Percentiles rank a stretch among this genome's conserved stretches.
These are phyloP conservation scores for Holocentrus rufus DNA, from an alignment of 2,797 vertebrate genomes.

Conservation along the genomic window DNA sequence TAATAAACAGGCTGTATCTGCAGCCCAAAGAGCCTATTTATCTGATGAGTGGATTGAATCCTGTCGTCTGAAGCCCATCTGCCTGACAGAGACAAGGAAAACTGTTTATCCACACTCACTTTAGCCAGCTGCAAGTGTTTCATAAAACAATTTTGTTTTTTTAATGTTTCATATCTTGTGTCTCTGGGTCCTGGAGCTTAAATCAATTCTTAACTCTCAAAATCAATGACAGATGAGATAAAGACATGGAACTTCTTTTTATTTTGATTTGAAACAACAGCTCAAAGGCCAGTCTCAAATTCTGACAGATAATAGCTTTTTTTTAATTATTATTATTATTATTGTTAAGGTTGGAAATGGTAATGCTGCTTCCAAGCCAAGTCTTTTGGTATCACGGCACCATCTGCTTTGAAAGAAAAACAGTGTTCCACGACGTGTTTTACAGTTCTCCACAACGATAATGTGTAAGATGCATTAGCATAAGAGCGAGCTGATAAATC, in stretches of 20 bases:
- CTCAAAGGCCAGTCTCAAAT: slow-evolving; percentile 24
- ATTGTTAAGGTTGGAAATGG: slow-evolving; percentile 30
- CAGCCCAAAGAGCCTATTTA: slow-evolving; percentile 54
- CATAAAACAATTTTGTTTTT: slow-evolving; percentile 37
- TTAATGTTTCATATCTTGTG: slow-evolving; percentile 40
- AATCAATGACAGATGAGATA: slow-evolving; percentile 21
- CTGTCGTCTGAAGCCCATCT: slow-evolving; percentile 45
- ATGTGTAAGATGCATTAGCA: slow-evolving; percentile 42
- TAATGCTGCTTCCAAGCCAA: slow-evolving; percentile 34
- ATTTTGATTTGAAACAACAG: slow-evolving; percentile 32
- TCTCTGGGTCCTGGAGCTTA: slow-evolving; percentile 43
- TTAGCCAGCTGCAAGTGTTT: slow-evolving; percentile 45
- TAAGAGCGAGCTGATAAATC: slow-evolving; percentile 53
- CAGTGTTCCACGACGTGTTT: slow-evolving; percentile 43
- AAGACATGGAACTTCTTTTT: slow-evolving; percentile 19
- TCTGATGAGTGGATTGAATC: slow-evolving; percentile 62
- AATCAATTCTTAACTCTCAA: slow-evolving; percentile 53
- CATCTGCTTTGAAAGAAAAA: slow-evolving; percentile 32
- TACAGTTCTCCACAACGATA: slow-evolving; percentile 44
- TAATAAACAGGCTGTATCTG: slow-evolving; percentile 48
- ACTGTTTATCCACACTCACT: slow-evolving; percentile 50
- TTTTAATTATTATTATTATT: not conserved
- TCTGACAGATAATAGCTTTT: slow-evolving; percentile 20
- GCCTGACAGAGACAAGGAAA: slow-evolving; percentile 44
- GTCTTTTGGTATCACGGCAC: slow-evolving; percentile 14